A percentile compares a stretch with the other conserved stretches of the same genome.
phyloP scores from a whole-genome alignment of 2,888 invertebrate genomes.

The Pammene aurita region DNA sequence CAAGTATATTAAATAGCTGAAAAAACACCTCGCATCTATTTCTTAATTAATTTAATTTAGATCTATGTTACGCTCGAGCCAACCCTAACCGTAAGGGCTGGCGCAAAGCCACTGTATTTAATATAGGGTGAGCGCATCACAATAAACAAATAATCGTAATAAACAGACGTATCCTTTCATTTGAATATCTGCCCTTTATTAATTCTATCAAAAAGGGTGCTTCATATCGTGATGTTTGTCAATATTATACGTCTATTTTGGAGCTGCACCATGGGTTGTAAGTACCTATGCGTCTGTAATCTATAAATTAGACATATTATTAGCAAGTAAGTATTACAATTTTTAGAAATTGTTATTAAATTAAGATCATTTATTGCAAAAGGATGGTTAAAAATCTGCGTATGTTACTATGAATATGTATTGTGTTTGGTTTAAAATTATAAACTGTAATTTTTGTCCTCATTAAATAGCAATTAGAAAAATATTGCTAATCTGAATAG shows the following conservation, averaged over 20 bases:
- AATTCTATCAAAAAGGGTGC: constrained; percentile 37
- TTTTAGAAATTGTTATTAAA: neutral
- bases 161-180: constrained; percentile 43
- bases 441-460: no score
- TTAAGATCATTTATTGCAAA: no score
- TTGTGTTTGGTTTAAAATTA: no score
- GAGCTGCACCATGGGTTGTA: neutral
- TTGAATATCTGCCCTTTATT: constrained; percentile 42
- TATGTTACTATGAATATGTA: no score
- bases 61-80: neutral
- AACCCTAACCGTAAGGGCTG: constrained; percentile 37
- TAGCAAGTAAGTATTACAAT: neutral
- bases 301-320: neutral
- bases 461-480: no score
- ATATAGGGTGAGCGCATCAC: constrained; percentile 42
- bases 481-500: no score
- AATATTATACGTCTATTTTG: constrained; percentile 24
- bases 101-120: constrained; percentile 44
- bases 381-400: no score
- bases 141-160: constrained; percentile 42
- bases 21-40: neutral
- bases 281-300: neutral
- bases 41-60: constrained; percentile 10
- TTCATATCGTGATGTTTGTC: constrained; percentile 20
- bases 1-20: neutral